Conservation (phyloP, 2,797 vertebrate species). For the Spheniscus humboldti region DNA sequence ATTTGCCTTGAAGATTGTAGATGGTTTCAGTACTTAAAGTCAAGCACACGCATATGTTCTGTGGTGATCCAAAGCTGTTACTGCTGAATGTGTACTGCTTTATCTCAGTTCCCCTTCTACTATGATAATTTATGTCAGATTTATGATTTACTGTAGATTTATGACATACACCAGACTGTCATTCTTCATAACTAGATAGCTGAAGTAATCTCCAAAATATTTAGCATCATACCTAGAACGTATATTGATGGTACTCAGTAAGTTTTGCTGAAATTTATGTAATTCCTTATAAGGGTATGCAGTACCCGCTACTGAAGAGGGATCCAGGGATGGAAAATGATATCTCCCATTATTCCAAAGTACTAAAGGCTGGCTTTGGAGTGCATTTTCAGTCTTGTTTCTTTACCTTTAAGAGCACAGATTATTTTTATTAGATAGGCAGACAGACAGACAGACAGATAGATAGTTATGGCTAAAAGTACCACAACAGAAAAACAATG, state of each 20-base stretch:
- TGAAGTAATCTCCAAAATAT: conserved; percentile 28
- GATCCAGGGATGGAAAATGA: not conserved
- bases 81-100: not conserved
- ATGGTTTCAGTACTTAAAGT: conserved; percentile 7
- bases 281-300: not conserved
- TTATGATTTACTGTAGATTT: conserved; percentile 30
- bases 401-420: conserved; percentile 26
- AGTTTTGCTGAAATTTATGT: not conserved
- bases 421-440: conserved; percentile 42
- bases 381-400: not conserved
- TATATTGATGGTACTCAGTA: not conserved
- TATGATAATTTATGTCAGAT: conserved; percentile 45
- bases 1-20: conserved; percentile 19
- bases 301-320: not conserved
- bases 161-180: conserved; percentile 18
- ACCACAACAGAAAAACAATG: conserved; percentile 61
- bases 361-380: not conserved
- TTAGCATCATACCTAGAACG: not conserved
- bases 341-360: not conserved
- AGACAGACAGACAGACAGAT: conserved; percentile 48
- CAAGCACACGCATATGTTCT: conserved; percentile 4
- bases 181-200: not conserved
- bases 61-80: conserved; percentile 39
- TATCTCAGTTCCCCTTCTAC: not conserved
- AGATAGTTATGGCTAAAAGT: conserved; percentile 56